A percentile compares a stretch with the other conserved stretches of the same genome.
Evolutionary conservation across 1,140 invertebrate genomes (phyloP).

Genomic region (Centruroides sculpturatus): DNA sequence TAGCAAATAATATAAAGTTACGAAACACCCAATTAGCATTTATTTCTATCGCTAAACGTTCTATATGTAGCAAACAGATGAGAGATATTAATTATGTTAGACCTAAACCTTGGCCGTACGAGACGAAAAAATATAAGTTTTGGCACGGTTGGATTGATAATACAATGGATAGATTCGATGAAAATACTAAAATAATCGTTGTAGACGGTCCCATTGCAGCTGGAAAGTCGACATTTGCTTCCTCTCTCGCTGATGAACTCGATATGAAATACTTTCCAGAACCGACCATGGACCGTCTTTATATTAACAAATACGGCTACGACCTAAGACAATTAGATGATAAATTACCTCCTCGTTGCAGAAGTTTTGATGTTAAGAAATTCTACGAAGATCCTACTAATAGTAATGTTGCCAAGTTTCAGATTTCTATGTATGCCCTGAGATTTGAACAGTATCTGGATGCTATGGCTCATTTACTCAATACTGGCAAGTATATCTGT

Average conservation of each 20-base stretch:
- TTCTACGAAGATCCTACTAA: constrained; percentile 54
- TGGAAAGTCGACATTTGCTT: constrained; percentile 66
- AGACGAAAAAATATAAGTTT: constrained; percentile 29
- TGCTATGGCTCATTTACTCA: constrained; percentile 67
- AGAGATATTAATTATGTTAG: constrained; percentile 3
- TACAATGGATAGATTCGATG: constrained; percentile 36
- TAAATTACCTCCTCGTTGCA: constrained; percentile 43
- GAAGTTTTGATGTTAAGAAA: constrained; percentile 55
- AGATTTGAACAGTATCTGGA: constrained; percentile 60
- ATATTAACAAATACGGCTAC: constrained; percentile 57
- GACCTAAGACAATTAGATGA: constrained; percentile 50
- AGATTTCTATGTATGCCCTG: constrained; percentile 49
- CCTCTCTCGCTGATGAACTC: constrained; percentile 62
- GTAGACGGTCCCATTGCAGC: constrained; percentile 70
- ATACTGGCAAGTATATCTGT: constrained; percentile 43
- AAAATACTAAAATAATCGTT: constrained; percentile 53
- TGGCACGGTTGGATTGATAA: constrained; percentile 24
- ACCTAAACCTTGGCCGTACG: constrained; percentile 29
- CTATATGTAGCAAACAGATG: constrained; percentile 5
- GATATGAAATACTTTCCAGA: constrained; percentile 72
- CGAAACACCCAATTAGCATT: too few species aligned
- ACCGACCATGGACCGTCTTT: constrained; percentile 55
- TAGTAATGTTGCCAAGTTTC: constrained; percentile 41
- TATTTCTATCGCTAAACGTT: too few species aligned
- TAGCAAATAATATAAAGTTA: too few species aligned